Evolutionary conservation across 1,140 invertebrate genomes (phyloP).

Genomic region (Homalodisca vitripennis): DNA sequence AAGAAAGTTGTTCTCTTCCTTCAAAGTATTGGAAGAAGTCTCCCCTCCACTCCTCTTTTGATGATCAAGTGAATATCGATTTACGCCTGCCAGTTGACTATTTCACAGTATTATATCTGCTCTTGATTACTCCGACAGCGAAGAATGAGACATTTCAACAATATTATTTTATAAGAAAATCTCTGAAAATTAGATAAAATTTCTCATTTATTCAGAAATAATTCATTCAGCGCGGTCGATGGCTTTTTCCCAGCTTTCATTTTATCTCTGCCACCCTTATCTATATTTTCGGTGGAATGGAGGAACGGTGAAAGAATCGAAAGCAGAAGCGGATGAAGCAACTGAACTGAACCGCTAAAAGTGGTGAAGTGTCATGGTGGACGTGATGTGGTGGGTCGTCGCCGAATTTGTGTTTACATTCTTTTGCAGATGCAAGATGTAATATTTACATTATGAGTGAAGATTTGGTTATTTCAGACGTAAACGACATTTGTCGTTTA

Average conservation of each 20-base stretch:
- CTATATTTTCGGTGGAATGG: too few species aligned
- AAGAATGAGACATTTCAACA: too few species aligned
- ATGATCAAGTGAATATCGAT: conserved; percentile 10
- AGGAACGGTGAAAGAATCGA: neutral
- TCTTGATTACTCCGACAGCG: too few species aligned
- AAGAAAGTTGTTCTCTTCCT: too few species aligned
- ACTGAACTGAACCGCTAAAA: neutral
- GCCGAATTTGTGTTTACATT: neutral
- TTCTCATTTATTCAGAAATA: too few species aligned
- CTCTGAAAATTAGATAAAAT: too few species aligned
- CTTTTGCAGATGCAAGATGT: neutral
- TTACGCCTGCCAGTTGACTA: neutral
- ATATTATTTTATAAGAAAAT: too few species aligned
- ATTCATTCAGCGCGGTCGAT: too few species aligned
- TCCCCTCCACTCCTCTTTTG: conserved; percentile 4
- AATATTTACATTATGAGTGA: conserved; percentile 44
- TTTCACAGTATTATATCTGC: too few species aligned
- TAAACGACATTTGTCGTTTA: conserved; percentile 57
- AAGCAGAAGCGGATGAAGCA: neutral
- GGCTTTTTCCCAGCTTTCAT: too few species aligned
- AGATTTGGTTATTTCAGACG: conserved; percentile 44
- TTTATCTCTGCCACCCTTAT: too few species aligned
- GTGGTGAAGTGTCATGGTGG: conserved; percentile 16
- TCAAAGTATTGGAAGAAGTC: too few species aligned
- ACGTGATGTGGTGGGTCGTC: neutral